Conservation (phyloP, 2,888 invertebrate genomes). For the Troides oblongomaculatus region DNA sequence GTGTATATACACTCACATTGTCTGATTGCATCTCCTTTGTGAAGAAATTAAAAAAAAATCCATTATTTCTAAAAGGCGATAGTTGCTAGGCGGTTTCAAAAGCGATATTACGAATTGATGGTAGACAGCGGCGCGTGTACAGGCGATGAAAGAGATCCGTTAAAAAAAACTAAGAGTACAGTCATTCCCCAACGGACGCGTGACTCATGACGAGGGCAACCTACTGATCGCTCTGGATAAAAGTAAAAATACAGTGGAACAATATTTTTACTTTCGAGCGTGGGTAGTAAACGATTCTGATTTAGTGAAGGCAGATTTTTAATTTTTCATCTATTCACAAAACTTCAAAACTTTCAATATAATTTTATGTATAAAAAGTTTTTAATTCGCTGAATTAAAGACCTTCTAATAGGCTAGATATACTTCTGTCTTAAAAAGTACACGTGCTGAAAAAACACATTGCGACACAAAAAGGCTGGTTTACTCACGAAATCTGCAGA, state of each 20-base stretch:
- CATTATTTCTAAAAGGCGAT: neutral
- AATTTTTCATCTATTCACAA: neutral
- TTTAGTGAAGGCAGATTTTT: neutral
- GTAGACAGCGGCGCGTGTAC: conserved; percentile 23
- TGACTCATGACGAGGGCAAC: conserved; percentile 23
- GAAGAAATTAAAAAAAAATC: neutral
- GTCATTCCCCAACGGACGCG: conserved; percentile 15
- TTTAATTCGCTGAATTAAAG: no score
- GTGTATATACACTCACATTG: no score
- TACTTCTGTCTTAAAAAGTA: neutral
- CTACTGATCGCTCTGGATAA: conserved; percentile 8
- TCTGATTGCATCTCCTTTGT: neutral
- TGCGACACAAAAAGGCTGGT: no score
- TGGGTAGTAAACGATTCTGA: conserved; percentile 3
- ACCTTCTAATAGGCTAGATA: no score
- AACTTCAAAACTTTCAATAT: neutral
- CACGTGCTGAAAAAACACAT: neutral
- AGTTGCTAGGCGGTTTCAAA: conserved; percentile 3
- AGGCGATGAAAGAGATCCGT: conserved; percentile 21
- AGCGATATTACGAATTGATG: conserved; percentile 18
- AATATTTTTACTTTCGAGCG: conserved; percentile 2
- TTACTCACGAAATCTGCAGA: no score
- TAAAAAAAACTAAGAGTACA: conserved; percentile 26
- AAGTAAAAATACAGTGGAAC: conserved; percentile 19
- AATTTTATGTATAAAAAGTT: neutral